These are phyloP conservation scores for Drosophila arizonae DNA, from an alignment of 1,140 invertebrate species.

Conservation along the genomic window DNA sequence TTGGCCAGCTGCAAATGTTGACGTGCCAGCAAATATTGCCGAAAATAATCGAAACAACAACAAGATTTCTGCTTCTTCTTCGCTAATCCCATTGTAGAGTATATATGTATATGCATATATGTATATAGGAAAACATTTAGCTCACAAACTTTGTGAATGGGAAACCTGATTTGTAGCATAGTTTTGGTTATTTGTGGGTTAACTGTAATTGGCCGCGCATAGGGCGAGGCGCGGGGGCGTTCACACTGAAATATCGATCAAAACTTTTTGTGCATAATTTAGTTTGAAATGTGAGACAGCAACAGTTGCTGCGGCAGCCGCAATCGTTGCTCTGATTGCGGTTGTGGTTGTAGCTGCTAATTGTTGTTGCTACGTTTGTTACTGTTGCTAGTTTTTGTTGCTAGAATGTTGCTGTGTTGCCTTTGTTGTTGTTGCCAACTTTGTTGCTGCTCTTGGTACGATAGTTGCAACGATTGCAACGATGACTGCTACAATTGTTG, in stretches of 20 bases:
- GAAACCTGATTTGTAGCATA: not conserved
- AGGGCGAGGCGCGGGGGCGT: not conserved
- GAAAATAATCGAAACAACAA: too few species aligned
- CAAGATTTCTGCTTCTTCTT: too few species aligned
- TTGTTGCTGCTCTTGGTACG: not conserved
- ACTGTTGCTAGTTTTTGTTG: too few species aligned
- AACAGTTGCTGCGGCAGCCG: not conserved
- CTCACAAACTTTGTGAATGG: not conserved
- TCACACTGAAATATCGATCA: conserved; percentile 7
- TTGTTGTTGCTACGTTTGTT: too few species aligned
- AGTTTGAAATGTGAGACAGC: conserved; percentile 6
- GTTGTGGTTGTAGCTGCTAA: not conserved
- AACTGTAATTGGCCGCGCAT: not conserved
- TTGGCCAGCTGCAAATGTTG: not conserved
- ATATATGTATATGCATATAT: too few species aligned
- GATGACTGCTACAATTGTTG: too few species aligned
- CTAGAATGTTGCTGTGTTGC: too few species aligned
- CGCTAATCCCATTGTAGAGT: not conserved
- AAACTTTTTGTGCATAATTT: conserved; percentile 17
- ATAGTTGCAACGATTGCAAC: too few species aligned
- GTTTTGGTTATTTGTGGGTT: not conserved
- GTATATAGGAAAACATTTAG: not conserved
- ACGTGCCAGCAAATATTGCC: not conserved
- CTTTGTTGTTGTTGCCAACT: too few species aligned
- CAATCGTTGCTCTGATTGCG: not conserved